Conservation (phyloP, 30 jellyfish, hydroid and myxozoan genomes). For the Chrysaora quinquecirrha region DNA sequence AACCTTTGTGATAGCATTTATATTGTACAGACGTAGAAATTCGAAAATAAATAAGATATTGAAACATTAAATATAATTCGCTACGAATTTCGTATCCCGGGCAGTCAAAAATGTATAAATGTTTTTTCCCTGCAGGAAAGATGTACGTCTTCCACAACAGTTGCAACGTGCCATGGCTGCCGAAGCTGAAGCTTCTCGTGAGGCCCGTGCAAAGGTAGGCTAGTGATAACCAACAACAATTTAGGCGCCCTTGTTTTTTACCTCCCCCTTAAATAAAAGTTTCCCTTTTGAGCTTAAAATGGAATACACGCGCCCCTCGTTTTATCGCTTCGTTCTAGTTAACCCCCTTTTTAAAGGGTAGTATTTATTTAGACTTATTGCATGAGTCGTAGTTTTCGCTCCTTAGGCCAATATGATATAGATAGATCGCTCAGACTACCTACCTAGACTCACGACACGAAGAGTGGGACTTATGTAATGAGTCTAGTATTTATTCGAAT, state of each 20-base stretch:
- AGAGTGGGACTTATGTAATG: no score
- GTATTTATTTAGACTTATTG: background rate
- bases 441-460: background rate
- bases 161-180: constrained; percentile 99
- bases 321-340: background rate
- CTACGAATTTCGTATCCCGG: no score
- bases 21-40: no score
- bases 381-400: no score
- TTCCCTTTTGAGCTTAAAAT: background rate
- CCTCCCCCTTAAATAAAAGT: background rate
- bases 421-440: background rate
- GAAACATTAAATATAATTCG: background rate
- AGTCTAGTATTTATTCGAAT: no score
- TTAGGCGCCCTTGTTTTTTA: background rate
- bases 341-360: background rate
- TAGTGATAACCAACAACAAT: no score
- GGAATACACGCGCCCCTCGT: background rate
- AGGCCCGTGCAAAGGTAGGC: constrained; percentile 94
- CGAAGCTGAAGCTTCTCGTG: constrained; percentile 99
- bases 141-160: constrained; percentile 88
- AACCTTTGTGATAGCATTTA: no score
- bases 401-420: no score
- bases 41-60: no score
- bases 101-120: no score
- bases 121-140: no score